A percentile compares a stretch with the other conserved stretches of the same genome.
phyloP scores from a whole-genome alignment of 2,797 vertebrate genomes.

The Acrocephalus scirpaceus region DNA sequence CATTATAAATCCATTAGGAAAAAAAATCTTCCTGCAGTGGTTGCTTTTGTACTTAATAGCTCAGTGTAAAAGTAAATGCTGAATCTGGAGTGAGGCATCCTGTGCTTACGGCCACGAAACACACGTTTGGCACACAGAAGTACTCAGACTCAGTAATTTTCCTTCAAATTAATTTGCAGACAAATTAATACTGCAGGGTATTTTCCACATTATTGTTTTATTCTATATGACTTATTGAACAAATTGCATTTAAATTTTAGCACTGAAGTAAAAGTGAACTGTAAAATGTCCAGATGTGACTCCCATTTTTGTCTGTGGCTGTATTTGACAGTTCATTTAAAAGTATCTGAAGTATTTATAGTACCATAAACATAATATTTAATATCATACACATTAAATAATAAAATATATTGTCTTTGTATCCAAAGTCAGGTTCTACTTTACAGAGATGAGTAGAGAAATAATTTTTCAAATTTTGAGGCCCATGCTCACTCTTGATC shows the following conservation, averaged over 20 bases:
- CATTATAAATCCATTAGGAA: constrained; percentile 1
- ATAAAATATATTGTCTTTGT: not conserved
- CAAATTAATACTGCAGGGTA: not conserved
- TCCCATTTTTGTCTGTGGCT: not conserved
- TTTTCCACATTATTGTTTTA: not conserved
- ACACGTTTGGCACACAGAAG: not conserved
- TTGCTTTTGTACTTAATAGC: not conserved
- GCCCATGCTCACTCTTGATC: not conserved
- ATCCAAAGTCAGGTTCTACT: not conserved
- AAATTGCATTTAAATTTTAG: constrained; percentile 16
- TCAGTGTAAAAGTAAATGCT: not conserved
- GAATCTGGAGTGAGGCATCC: not conserved
- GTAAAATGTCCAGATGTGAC: not conserved
- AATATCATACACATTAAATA: not conserved
- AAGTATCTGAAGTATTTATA: not conserved
- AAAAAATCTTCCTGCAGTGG: not conserved
- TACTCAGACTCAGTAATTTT: not conserved
- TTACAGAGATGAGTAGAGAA: not conserved
- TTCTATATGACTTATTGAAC: not conserved
- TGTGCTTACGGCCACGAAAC: not conserved
- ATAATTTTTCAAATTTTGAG: not conserved
- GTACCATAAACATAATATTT: not conserved
- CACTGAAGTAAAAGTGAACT: not conserved
- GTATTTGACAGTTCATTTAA: not conserved
- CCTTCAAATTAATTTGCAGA: not conserved